Evolutionary conservation across 2,113 vertebrate genomes (phyloP), one percentile per base, ranked within the genome.

Genomic region (Casuarius casuarius): DNA sequence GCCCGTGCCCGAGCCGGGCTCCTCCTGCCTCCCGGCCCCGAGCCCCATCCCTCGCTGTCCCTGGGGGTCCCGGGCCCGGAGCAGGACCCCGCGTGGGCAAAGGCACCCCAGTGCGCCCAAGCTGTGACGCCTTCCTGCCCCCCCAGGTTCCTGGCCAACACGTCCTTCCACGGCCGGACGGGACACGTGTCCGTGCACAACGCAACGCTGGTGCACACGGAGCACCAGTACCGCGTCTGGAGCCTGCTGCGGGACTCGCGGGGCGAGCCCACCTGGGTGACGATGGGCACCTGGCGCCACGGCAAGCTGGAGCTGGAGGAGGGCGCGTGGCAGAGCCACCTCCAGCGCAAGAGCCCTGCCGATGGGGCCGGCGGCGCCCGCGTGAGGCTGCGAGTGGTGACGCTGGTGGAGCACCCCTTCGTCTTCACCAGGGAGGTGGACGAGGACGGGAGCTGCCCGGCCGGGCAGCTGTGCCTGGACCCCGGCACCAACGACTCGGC

Each of bases 391-490:
- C 97, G 99, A 0, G 99, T 99, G 95, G 99, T 99, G 72, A 99
- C 99, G 0, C 90, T 99, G 83, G 99, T 99, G 85, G 99, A 99
- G 67, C 99, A 99, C 23, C 99, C 99, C 0, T 99, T 99, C 0
- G 99, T 99, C 61, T 99, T 99, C 86, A 98, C 98, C 5, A 98
- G 99, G n/a, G 98, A 99, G 52, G 98, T 98, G 7, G 99, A 99
- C 0, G 98, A 98, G 9, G 99, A 99, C 0, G 99, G 99, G 12
- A 99, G 96, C 96, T 99, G 99, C 87, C 98, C 98, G 0, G 99
- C 98, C 0, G 99, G 99, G 2, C 99, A 98, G 96, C 98, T 98
- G 95, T 99, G 99, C 90, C 95, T 99, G 91, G 99, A 99, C 44
- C 98, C 99, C 0, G 96, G 98, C 58, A 98, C 98, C 95, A 99